Base-by-base conservation (phyloP, 30 jellyfish, hydroid and myxozoan genomes). In the Rhopilema esculentum region DNA sequence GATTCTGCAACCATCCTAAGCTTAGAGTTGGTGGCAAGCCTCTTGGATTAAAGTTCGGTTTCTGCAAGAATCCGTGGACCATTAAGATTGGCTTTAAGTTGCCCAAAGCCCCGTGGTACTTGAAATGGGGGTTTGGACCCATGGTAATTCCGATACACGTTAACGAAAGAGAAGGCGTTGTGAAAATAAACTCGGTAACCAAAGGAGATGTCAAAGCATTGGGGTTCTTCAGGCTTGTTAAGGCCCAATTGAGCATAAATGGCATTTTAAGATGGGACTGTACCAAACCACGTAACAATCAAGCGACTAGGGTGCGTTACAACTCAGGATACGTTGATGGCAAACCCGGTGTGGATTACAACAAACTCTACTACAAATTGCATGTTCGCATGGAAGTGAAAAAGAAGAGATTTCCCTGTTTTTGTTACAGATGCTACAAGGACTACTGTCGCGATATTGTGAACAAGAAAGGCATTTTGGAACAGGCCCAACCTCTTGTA, bases 251-350 rank as follows among this genome's bases (percentile, higher is more conserved):
- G 32, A 82, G 24, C 4, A 82, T 89, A 1, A 70, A 89, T 51
- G 92, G 85, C 23, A 53, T 89, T 4, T n/a, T 89, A 17, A 83
- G 97, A 62, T 89, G 88, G 87, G 97, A 89, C 79, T 89, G 97
- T 77, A 89, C 97, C 24, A 81, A 67, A 66, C 97, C 97, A 48
- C 61, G 40, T 0, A 23, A 84, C 66, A 81, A 75, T 65, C 33
- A 57, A 63, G 65, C 51, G 4, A 4, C 2, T 29, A 28, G 97
- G 24, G 91, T 72, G 49, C 66, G 83, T 4, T 85, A 85, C 40
- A 85, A 85, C 79, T 52, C 78, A 26, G 81, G 61, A 22, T 89
- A 89, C 90, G 72, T 72, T 68, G 87, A 79, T 53, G 86, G 82
- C 48, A 67, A 33, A n/a, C 97, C 97, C 23, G 91, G 91, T 4